phyloP scores from a whole-genome alignment of 1,140 invertebrate species.

The Thrips palmi region DNA sequence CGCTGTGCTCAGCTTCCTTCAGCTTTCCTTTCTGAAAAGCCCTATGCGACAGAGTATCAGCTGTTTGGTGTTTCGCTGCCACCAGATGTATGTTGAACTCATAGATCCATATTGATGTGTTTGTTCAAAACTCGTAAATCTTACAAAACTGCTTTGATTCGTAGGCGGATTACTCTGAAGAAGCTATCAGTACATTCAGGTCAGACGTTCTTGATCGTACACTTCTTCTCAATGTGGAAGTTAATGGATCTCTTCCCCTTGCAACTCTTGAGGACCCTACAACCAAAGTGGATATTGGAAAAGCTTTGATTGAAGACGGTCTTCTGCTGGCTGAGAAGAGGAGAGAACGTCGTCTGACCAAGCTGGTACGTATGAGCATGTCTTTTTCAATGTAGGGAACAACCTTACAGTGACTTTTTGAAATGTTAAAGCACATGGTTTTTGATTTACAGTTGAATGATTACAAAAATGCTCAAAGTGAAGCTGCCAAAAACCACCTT shows the following conservation, averaged over 20 bases:
- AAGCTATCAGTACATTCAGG: conserved; percentile 51
- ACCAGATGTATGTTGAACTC: conserved; percentile 12
- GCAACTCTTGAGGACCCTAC: conserved; percentile 51
- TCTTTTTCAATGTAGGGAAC: background rate
- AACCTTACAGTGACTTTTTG: background rate
- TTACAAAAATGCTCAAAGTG: conserved; percentile 67
- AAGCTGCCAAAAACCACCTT: conserved; percentile 63
- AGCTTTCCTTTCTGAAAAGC: conserved; percentile 48
- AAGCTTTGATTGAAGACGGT: conserved; percentile 70
- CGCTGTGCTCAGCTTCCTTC: conserved; percentile 61
- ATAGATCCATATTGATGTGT: background rate
- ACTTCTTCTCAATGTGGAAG: conserved; percentile 54
- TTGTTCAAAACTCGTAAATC: conserved; percentile 41
- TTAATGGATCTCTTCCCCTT: conserved; percentile 40
- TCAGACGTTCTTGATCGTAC: conserved; percentile 45
- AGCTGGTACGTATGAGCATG: conserved; percentile 35
- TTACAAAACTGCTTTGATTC: conserved; percentile 13
- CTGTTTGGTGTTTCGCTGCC: conserved; percentile 71
- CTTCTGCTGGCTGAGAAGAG: conserved; percentile 61
- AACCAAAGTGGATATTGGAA: conserved; percentile 64
- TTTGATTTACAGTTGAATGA: conserved; percentile 43
- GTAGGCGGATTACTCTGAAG: conserved; percentile 53
- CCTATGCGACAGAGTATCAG: conserved; percentile 70
- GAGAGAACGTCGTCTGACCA: conserved; percentile 60
- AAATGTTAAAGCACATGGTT: conserved; percentile 11